A percentile compares a stretch with the other conserved stretches of the same genome.
phyloP scores from a whole-genome alignment of 2,888 invertebrate species.

The Macropis europaea region DNA sequence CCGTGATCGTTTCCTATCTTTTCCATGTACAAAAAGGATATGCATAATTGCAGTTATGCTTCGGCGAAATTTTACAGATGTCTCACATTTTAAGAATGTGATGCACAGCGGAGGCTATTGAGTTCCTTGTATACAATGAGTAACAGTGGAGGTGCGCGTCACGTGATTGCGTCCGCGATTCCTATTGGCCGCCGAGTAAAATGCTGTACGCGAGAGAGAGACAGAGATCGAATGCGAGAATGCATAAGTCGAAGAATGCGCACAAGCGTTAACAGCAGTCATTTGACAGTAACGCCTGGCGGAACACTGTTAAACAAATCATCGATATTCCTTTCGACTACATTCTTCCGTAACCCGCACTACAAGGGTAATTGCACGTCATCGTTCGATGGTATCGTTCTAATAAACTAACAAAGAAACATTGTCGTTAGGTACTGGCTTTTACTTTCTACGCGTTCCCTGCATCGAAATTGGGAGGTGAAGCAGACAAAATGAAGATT shows the following conservation, averaged over 20 bases:
- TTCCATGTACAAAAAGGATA: not conserved
- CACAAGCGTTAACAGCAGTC: conserved; percentile 22
- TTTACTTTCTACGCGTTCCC: not conserved
- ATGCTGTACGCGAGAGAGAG: no score
- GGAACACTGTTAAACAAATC: not conserved
- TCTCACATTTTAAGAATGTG: conserved; percentile 25
- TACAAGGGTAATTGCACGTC: conserved; percentile 12
- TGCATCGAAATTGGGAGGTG: conserved; percentile 2
- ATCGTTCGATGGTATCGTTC: not conserved
- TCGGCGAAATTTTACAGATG: not conserved
- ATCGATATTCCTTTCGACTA: conserved; percentile 12
- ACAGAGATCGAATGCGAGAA: conserved; percentile 11
- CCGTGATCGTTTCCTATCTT: not conserved
- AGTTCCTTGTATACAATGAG: not conserved
- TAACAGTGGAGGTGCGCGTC: not conserved
- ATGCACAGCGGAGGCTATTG: not conserved
- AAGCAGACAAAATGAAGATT: conserved; percentile 75
- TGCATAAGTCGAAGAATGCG: conserved; percentile 15
- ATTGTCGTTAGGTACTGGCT: not conserved
- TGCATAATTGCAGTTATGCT: not conserved
- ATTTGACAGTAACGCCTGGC: conserved; percentile 31
- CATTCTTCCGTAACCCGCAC: not conserved
- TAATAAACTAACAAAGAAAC: conserved; percentile 13
- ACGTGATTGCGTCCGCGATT: conserved; percentile 3
- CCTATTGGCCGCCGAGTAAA: conserved; percentile 13